These are phyloP conservation scores for Brenthis hecate DNA, from an alignment of 2,888 invertebrate genomes.

Conservation along the genomic window DNA sequence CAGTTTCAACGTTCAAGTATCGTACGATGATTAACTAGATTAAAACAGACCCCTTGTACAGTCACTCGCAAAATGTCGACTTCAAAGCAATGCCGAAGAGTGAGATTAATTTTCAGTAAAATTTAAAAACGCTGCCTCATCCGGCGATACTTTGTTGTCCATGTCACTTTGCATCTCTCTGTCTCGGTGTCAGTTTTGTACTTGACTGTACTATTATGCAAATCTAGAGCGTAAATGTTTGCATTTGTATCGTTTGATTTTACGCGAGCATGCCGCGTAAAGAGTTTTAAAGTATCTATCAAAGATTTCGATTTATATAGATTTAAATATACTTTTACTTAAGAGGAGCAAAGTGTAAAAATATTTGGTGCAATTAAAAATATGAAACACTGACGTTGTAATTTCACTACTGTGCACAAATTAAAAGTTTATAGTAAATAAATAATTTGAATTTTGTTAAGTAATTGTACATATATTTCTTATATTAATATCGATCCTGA, in stretches of 20 bases:
- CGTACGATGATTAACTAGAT: constrained; percentile 28
- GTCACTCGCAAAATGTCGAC: constrained; percentile 23
- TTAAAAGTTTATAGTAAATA: too few relatives aligned
- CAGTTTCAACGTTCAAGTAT: constrained; percentile 26
- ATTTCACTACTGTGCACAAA: too few relatives aligned
- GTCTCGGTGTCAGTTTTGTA: constrained; percentile 30
- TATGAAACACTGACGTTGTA: too few relatives aligned
- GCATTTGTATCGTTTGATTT: constrained; percentile 30
- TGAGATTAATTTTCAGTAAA: constrained; percentile 13
- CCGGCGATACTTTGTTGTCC: constrained; percentile 22
- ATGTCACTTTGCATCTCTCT: constrained; percentile 33
- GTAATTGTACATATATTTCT: too few relatives aligned
- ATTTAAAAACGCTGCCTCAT: constrained; percentile 27
- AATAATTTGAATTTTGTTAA: too few relatives aligned
- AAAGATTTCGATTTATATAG: not conserved
- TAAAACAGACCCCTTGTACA: constrained; percentile 24
- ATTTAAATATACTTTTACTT: not conserved
- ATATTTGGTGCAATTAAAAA: too few relatives aligned
- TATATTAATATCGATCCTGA: too few relatives aligned
- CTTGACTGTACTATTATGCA: constrained; percentile 33
- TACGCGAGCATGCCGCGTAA: constrained; percentile 1
- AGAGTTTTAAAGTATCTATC: constrained; percentile 12
- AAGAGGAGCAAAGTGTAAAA: too few relatives aligned
- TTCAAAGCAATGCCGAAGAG: constrained; percentile 21
- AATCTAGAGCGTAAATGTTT: constrained; percentile 36